phyloP scores from a whole-genome alignment of 2,113 vertebrate genomes.

The Nothoprocta pentlandii region DNA sequence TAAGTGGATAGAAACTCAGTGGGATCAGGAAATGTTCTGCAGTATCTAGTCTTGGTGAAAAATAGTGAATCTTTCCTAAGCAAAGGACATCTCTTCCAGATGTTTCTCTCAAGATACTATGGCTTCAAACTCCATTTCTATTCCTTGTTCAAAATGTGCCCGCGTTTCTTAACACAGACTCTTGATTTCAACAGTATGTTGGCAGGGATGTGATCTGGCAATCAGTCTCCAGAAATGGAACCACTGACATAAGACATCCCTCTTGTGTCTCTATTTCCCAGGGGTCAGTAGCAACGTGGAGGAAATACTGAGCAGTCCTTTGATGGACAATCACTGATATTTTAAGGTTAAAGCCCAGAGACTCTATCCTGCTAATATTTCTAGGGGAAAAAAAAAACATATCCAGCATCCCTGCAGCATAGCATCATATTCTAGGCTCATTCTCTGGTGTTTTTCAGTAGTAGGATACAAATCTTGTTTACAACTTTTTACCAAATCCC shows the following conservation, averaged over 20 bases:
- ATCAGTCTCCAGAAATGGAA: not conserved
- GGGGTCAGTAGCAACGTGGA: not conserved
- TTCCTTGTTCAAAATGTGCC: not conserved
- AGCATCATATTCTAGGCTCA: not conserved
- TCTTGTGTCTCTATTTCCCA: not conserved
- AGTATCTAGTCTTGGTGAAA: not conserved
- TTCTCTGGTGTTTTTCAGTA: not conserved
- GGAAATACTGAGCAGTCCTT: not conserved
- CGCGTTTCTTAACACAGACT: not conserved
- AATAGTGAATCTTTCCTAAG: not conserved
- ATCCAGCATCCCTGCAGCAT: not conserved
- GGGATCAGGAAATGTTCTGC: conserved; percentile 7
- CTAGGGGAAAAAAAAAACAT: too few species aligned
- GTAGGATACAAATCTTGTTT: not conserved
- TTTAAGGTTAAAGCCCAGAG: not conserved
- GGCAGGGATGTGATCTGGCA: not conserved
- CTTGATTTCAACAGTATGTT: not conserved
- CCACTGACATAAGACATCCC: not conserved
- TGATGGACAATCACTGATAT: not conserved
- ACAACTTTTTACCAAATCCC: not conserved
- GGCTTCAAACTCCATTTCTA: not conserved
- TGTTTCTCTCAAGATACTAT: not conserved
- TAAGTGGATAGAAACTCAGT: not conserved
- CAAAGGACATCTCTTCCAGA: not conserved
- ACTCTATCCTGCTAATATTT: not conserved